Evolutionary conservation across 35 echinoderm and acorn worm genomes (phyloP).

Genomic region (Lytechinus variegatus): DNA sequence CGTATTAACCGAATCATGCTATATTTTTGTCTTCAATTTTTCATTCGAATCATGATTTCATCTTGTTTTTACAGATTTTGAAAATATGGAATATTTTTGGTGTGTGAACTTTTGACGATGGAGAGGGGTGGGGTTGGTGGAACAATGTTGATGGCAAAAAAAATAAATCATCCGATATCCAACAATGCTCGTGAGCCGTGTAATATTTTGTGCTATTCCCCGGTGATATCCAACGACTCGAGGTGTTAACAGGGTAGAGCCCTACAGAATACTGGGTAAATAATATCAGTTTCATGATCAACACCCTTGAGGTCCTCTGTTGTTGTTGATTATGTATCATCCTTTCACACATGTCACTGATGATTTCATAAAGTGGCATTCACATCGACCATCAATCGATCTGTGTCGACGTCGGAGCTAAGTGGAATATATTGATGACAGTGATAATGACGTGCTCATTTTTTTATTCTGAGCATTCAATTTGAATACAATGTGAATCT

Average conservation of each 20-base stretch:
- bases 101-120: neutral
- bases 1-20: neutral
- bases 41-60: neutral
- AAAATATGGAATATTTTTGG: neutral
- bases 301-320: neutral
- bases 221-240: neutral
- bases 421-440: neutral
- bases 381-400: neutral
- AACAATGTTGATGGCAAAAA: neutral
- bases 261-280: neutral
- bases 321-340: neutral
- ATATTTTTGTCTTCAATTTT: neutral
- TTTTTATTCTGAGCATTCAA: neutral
- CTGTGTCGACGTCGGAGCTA: neutral
- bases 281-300: constrained; percentile 5
- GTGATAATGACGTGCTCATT: neutral
- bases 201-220: neutral
- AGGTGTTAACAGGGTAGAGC: neutral
- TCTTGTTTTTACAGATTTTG: neutral
- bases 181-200: neutral
- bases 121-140: neutral
- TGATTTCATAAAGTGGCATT: neutral
- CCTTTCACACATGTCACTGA: neutral
- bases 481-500: neutral
- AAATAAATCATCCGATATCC: neutral